These are phyloP conservation scores for Heliangelus exortis DNA, from an alignment of 2,797 vertebrate genomes.

Conservation along the genomic window DNA sequence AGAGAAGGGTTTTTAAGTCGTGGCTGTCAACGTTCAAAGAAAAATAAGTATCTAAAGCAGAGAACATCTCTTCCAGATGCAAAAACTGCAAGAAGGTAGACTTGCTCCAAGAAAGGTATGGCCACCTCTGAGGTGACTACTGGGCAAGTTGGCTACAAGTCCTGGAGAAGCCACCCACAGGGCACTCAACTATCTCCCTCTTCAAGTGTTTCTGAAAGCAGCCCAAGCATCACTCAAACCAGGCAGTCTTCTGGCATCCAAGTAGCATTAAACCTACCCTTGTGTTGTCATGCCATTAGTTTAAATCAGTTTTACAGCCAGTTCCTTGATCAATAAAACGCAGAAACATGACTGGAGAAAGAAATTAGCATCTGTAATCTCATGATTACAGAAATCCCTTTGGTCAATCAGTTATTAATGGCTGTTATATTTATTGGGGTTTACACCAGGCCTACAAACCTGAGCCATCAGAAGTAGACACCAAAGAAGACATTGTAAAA, in stretches of 20 bases:
- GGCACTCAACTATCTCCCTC: not conserved
- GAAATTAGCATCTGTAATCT: conserved; percentile 60
- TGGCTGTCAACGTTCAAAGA: not conserved
- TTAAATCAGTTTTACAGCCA: conserved; percentile 61
- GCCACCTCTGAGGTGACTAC: accelerated
- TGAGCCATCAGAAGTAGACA: conserved; percentile 16
- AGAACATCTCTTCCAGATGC: not conserved
- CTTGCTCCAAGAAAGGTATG: accelerated
- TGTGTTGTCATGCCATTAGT: not conserved
- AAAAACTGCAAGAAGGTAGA: not conserved
- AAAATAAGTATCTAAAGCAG: not conserved
- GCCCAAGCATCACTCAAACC: not conserved
- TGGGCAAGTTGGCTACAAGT: not conserved
- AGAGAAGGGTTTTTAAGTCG: not conserved
- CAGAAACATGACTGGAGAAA: conserved; percentile 46
- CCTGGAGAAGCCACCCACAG: not conserved
- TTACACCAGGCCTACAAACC: conserved; percentile 63
- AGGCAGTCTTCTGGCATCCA: not conserved
- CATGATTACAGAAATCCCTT: conserved; percentile 57
- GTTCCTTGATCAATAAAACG: conserved; percentile 48
- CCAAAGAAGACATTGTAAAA: conserved; percentile 15
- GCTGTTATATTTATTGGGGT: conserved; percentile 63
- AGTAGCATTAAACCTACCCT: not conserved
- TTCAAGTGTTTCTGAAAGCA: not conserved
- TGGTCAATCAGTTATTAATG: conserved; percentile 65